Percentiles rank a stretch among this genome's conserved stretches.
Evolutionary conservation across 2,797 vertebrate species (phyloP).

Genomic region (Tolypeutes matacus): DNA sequence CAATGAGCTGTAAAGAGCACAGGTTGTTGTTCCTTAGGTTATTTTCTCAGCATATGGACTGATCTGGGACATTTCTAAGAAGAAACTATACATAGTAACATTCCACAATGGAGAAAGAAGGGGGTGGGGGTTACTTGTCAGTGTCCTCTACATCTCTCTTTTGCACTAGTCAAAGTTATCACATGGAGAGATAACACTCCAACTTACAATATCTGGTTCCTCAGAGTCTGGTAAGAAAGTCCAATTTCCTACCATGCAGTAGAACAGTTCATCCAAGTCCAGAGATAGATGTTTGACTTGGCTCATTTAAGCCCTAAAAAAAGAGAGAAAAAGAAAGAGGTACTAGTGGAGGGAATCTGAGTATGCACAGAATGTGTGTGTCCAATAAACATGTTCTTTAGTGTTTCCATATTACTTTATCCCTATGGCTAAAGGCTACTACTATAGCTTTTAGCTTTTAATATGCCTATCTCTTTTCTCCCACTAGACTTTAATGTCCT

Average conservation of each 20-base stretch:
- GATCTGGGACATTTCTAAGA: not conserved
- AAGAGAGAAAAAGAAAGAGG: not conserved
- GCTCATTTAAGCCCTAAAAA: not conserved
- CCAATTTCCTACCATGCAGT: not conserved
- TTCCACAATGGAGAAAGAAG: not conserved
- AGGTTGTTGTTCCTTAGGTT: not conserved
- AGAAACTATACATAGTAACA: not conserved
- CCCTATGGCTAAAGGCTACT: not conserved
- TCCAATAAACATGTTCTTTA: not conserved
- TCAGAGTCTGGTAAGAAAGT: not conserved
- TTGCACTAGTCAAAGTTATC: not conserved
- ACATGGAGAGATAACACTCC: not conserved
- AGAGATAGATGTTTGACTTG: not conserved
- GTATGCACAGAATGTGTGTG: not conserved
- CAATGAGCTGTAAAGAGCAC: not conserved
- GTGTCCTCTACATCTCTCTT: not conserved
- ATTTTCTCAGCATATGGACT: not conserved
- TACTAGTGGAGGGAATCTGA: not conserved
- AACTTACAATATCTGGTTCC: not conserved
- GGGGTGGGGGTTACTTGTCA: too few species aligned
- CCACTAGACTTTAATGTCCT: not conserved
- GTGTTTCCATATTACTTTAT: not conserved
- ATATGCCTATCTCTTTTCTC: not conserved
- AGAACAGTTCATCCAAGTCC: not conserved
- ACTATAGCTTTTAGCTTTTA: not conserved